phyloP scores from a whole-genome alignment of 2,888 invertebrate genomes.

The Diarsia dahlii region DNA sequence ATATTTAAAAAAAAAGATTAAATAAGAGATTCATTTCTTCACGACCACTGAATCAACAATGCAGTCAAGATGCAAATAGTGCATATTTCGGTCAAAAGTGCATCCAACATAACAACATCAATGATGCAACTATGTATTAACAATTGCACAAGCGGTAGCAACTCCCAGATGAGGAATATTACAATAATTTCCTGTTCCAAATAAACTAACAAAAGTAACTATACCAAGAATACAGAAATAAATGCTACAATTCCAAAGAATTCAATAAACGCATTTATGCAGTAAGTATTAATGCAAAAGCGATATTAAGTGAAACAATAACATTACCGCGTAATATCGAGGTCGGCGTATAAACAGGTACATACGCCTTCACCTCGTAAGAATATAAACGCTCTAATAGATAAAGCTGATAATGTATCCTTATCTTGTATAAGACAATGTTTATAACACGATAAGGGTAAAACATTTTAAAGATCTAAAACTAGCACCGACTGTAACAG shows the following conservation, averaged over 20 bases:
- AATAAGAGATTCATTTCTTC: neutral
- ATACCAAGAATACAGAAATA: conserved; percentile 26
- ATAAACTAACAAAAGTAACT: conserved; percentile 7
- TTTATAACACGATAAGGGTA: neutral
- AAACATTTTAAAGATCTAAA: neutral
- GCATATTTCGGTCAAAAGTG: neutral
- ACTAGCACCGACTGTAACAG: neutral
- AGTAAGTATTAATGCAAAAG: conserved; percentile 48
- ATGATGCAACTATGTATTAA: neutral
- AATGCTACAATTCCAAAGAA: conserved; percentile 34
- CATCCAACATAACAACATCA: neutral
- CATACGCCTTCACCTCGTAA: conserved; percentile 46
- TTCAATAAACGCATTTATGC: conserved; percentile 37
- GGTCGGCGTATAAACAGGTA: conserved; percentile 51
- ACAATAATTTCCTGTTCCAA: conserved; percentile 37
- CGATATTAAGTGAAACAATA: conserved; percentile 52
- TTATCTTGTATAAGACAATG: conserved; percentile 18
- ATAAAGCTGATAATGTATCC: conserved; percentile 30
- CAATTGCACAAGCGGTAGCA: neutral
- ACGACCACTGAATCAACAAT: neutral
- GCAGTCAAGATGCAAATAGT: neutral
- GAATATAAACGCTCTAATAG: conserved; percentile 34
- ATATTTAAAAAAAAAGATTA: neutral
- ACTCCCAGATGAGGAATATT: conserved; percentile 5
- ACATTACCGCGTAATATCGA: conserved; percentile 46